Evolutionary conservation across 2,888 invertebrate genomes (phyloP).

Genomic region (Rhaphigaster nebulosa): DNA sequence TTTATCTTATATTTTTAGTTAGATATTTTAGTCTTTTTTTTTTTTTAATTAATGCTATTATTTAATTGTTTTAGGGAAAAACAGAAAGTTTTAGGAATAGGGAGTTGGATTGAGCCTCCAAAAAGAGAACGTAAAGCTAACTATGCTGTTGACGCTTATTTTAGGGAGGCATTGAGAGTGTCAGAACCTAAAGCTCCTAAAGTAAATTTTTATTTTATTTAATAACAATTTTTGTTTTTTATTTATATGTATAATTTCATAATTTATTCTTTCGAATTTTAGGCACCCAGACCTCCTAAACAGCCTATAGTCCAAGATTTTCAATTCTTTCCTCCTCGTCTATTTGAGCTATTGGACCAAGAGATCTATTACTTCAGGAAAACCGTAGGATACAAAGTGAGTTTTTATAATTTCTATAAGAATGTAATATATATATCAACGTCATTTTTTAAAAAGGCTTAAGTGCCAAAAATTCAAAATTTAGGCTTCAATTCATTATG

Average conservation of each 20-base stretch:
- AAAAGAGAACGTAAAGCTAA: conserved; percentile 99
- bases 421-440: neutral
- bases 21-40: neutral
- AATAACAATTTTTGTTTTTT: neutral
- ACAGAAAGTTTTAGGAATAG: conserved; percentile 85
- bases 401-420: neutral
- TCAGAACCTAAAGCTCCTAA: conserved; percentile 98
- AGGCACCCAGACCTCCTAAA: conserved; percentile 97
- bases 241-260: neutral
- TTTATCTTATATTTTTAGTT: neutral
- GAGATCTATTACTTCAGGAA: conserved; percentile 98
- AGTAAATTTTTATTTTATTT: conserved; percentile 71
- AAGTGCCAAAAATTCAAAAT: no score
- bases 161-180: conserved; percentile 94
- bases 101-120: conserved; percentile 99
- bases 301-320: conserved; percentile 99
- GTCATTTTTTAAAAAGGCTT: no score
- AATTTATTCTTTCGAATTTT: conserved; percentile 60
- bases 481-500: no score
- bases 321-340: conserved; percentile 97
- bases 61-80: conserved; percentile 76
- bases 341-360: conserved; percentile 97
- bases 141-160: conserved; percentile 98
- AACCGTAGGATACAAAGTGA: conserved; percentile 86
- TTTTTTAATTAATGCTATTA: neutral